A percentile compares a stretch with the other conserved stretches of the same genome.
These are phyloP conservation scores for Macroteleia sp. DNA, from an alignment of 2,888 invertebrate genomes.

Conservation along the genomic window DNA sequence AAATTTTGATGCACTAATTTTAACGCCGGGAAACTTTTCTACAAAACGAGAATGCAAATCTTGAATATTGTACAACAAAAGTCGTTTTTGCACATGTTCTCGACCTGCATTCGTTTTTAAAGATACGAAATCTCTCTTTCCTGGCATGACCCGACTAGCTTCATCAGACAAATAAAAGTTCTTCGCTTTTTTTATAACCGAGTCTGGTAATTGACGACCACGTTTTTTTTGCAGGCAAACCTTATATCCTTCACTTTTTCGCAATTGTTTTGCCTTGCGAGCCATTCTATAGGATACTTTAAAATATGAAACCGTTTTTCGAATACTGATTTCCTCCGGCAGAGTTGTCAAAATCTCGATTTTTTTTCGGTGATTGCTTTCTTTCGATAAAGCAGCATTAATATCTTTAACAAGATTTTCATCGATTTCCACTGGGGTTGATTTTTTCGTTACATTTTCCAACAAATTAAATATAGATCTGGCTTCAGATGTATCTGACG, in stretches of 20 bases:
- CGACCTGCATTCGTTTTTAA: neutral
- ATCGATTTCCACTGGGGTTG: neutral
- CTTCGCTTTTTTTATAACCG: constrained; percentile 1
- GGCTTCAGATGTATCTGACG: neutral
- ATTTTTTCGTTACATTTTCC: neutral
- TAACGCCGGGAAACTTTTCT: neutral
- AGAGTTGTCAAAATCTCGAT: constrained; percentile 21
- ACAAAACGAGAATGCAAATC: neutral
- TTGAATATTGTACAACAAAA: neutral
- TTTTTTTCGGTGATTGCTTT: no score
- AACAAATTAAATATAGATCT: neutral
- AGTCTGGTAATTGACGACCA: neutral
- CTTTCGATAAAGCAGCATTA: neutral
- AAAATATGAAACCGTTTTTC: constrained; percentile 9
- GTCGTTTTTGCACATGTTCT: neutral
- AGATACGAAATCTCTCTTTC: constrained; percentile 25
- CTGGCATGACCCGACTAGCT: constrained; percentile 26
- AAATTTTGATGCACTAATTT: neutral
- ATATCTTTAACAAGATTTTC: neutral
- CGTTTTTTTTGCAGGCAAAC: neutral
- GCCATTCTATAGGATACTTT: constrained; percentile 23
- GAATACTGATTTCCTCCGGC: constrained; percentile 4
- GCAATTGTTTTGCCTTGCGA: constrained; percentile 12
- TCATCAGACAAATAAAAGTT: constrained; percentile 26
- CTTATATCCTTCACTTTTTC: constrained; percentile 2